These are phyloP conservation scores for Latrodectus elegans DNA, from an alignment of 2,888 invertebrate genomes.

Conservation along the genomic window DNA sequence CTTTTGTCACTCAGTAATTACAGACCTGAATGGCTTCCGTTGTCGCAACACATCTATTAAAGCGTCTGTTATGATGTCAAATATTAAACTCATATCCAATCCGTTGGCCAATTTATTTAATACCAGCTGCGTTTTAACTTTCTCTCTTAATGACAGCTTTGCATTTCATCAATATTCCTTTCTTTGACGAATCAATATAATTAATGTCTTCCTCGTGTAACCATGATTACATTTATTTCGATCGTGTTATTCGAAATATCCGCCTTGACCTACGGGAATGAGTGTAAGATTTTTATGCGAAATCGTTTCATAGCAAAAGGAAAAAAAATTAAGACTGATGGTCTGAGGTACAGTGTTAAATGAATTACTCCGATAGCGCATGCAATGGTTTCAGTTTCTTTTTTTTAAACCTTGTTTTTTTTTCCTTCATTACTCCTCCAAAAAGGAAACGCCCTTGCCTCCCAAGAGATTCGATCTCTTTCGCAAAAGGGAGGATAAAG, in stretches of 20 bases:
- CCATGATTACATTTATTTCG: conserved; percentile 33
- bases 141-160: background rate
- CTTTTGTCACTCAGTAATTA: too few species aligned
- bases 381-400: conserved; percentile 23
- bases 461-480: conserved; percentile 21
- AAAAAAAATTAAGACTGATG: background rate
- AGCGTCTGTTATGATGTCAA: too few species aligned
- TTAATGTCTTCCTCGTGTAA: conserved; percentile 11
- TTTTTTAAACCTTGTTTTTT: conserved; percentile 4
- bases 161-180: conserved; percentile 11
- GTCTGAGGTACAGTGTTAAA: conserved; percentile 31
- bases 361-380: conserved; percentile 33
- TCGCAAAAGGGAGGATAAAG: conserved; percentile 3
- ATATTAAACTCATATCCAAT: too few species aligned
- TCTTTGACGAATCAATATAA: conserved; percentile 4
- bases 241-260: conserved; percentile 7
- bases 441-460: conserved; percentile 27
- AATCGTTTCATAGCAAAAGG: background rate
- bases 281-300: conserved; percentile 7
- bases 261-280: conserved; percentile 4
- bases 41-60: too few species aligned
- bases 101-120: background rate
- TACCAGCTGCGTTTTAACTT: conserved; percentile 1
- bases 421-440: too few species aligned
- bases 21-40: too few species aligned